Conservation (phyloP, 2,113 vertebrate species). For the Dipodomys stephensi region DNA sequence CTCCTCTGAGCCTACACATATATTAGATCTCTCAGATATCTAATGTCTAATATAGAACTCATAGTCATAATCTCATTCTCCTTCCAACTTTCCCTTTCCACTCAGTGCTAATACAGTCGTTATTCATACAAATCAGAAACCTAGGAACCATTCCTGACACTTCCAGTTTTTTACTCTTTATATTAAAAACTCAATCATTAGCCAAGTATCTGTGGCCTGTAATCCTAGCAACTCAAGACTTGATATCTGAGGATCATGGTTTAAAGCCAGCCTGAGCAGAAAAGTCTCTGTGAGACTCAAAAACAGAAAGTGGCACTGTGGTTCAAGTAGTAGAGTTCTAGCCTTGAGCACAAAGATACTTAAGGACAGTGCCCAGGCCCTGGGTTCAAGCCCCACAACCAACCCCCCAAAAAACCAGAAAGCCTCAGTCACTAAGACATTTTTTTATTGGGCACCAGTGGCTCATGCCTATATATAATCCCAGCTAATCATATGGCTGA, state of each 20-base stretch:
- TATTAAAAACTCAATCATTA: not conserved
- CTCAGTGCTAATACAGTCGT: not conserved
- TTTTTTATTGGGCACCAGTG: too few relatives aligned
- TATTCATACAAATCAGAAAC: slow-evolving; percentile 12
- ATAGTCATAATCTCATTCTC: not conserved
- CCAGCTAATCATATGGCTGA: too few relatives aligned
- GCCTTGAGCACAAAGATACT: too few relatives aligned
- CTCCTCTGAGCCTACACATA: not conserved
- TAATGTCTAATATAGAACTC: slow-evolving; percentile 3
- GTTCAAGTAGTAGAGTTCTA: too few relatives aligned
- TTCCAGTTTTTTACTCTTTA: slow-evolving; percentile 3
- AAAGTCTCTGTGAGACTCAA: too few relatives aligned
- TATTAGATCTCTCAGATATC: not conserved
- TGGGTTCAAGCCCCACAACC: not conserved
- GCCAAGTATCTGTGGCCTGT: too few relatives aligned
- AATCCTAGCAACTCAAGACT: not conserved
- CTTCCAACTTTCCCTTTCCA: not conserved
- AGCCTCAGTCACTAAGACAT: too few relatives aligned
- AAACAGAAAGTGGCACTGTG: too few relatives aligned
- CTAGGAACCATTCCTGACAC: not conserved
- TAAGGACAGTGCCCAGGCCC: not conserved
- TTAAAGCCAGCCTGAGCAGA: too few relatives aligned
- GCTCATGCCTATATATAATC: too few relatives aligned
- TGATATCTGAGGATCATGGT: too few relatives aligned
- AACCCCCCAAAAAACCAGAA: too few relatives aligned